Conservation (phyloP, 1,140 invertebrate genomes). For the Holotrichia oblita region DNA sequence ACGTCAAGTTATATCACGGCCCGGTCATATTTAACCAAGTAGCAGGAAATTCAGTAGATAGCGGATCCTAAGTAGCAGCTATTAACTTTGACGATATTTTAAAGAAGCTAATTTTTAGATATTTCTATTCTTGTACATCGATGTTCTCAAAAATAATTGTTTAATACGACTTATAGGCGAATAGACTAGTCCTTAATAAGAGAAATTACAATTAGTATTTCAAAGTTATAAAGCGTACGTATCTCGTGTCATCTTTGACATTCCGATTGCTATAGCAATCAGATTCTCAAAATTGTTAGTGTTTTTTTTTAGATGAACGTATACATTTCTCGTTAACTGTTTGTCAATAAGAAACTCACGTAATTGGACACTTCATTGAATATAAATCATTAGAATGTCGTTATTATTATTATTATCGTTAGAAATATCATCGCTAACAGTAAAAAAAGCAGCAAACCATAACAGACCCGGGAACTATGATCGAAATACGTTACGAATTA, state of each 20-base stretch:
- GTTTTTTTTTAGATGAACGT: background rate
- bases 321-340: constrained; percentile 3
- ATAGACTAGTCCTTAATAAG: too few species aligned
- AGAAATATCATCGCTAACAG: constrained; percentile 12
- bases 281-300: background rate
- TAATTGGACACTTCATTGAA: constrained; percentile 13
- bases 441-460: constrained; percentile 28
- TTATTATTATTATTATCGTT: constrained; percentile 3
- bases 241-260: background rate
- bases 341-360: constrained; percentile 9
- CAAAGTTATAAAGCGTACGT: too few species aligned
- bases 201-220: too few species aligned
- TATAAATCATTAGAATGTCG: constrained; percentile 3
- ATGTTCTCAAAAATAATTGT: too few species aligned
- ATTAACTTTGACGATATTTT: too few species aligned
- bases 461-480: constrained; percentile 5
- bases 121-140: too few species aligned
- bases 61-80: too few species aligned
- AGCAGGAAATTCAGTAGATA: too few species aligned
- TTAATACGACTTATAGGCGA: too few species aligned
- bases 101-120: too few species aligned
- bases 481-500: constrained; percentile 38
- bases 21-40: too few species aligned
- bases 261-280: background rate
- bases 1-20: too few species aligned